Conservation (phyloP, 2,888 invertebrate species). For the Drosophila rubida region DNA sequence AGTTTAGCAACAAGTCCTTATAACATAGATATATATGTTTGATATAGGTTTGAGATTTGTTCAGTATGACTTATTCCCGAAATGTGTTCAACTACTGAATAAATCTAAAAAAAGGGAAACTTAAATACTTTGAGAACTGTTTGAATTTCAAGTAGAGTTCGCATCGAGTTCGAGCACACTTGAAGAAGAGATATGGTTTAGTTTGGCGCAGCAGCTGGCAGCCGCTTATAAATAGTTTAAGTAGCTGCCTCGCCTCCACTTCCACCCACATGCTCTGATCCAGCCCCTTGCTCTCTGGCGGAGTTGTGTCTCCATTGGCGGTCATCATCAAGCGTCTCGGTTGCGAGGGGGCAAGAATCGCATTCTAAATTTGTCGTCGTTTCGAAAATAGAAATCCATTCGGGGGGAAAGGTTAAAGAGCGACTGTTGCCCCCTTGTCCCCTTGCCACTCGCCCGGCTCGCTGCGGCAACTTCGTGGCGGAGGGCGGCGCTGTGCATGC, state of each 20-base stretch:
- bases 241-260: neutral
- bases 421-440: slow-evolving; percentile 3
- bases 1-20: too few relatives aligned
- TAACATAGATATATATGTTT: too few relatives aligned
- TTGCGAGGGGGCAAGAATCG: slow-evolving; percentile 5
- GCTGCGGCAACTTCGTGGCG: slow-evolving; percentile 19
- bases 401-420: slow-evolving; percentile 46
- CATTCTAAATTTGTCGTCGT: slow-evolving; percentile 46
- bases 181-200: neutral
- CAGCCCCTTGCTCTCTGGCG: neutral
- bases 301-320: slow-evolving; percentile 46
- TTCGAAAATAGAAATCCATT: slow-evolving; percentile 40
- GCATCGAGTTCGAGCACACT: too few relatives aligned
- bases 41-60: too few relatives aligned
- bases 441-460: neutral
- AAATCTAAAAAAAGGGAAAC: too few relatives aligned
- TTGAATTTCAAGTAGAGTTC: too few relatives aligned
- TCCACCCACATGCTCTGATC: neutral
- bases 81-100: too few relatives aligned
- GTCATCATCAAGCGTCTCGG: slow-evolving; percentile 33
- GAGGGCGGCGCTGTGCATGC: slow-evolving; percentile 44
- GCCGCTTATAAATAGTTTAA: slow-evolving; percentile 34
- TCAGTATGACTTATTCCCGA: too few relatives aligned
- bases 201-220: slow-evolving; percentile 1
- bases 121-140: too few relatives aligned